phyloP scores from a whole-genome alignment of 2,888 invertebrate genomes.

The Ditula angustiorana region DNA sequence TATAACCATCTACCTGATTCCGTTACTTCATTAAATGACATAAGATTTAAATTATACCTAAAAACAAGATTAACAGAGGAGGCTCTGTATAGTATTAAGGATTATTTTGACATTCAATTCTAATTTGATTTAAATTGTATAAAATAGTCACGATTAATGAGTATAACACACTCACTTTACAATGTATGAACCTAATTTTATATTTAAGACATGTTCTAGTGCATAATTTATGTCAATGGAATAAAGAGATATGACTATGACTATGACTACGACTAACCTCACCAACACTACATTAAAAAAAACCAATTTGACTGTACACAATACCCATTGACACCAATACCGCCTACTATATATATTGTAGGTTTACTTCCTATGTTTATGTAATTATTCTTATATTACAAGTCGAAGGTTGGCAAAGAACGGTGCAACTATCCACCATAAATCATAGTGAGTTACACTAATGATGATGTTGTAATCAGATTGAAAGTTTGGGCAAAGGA shows the following conservation, averaged over 20 bases:
- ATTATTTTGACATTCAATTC: too few relatives aligned
- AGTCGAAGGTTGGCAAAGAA: slow-evolving; percentile 15
- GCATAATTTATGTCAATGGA: neutral
- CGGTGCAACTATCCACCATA: slow-evolving; percentile 19
- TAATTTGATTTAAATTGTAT: too few relatives aligned
- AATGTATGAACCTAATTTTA: too few relatives aligned
- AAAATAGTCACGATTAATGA: too few relatives aligned
- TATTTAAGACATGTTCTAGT: too few relatives aligned
- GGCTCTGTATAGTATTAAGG: too few relatives aligned
- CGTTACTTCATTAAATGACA: too few relatives aligned
- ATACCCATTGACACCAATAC: slow-evolving; percentile 4
- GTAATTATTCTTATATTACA: slow-evolving; percentile 32
- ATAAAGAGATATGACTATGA: too few relatives aligned
- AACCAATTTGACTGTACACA: neutral
- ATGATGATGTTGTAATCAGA: slow-evolving; percentile 20
- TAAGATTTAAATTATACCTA: too few relatives aligned
- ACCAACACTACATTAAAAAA: neutral
- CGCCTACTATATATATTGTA: slow-evolving; percentile 25
- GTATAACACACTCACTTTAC: too few relatives aligned
- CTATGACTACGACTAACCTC: neutral
- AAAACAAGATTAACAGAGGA: too few relatives aligned
- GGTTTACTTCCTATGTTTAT: slow-evolving; percentile 30
- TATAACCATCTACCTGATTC: too few relatives aligned
- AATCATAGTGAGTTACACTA: slow-evolving; percentile 19
- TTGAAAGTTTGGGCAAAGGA: slow-evolving; percentile 2